These are phyloP conservation scores for Tridacna crocea DNA, from an alignment of 2,888 invertebrate genomes.

Conservation along the genomic window DNA sequence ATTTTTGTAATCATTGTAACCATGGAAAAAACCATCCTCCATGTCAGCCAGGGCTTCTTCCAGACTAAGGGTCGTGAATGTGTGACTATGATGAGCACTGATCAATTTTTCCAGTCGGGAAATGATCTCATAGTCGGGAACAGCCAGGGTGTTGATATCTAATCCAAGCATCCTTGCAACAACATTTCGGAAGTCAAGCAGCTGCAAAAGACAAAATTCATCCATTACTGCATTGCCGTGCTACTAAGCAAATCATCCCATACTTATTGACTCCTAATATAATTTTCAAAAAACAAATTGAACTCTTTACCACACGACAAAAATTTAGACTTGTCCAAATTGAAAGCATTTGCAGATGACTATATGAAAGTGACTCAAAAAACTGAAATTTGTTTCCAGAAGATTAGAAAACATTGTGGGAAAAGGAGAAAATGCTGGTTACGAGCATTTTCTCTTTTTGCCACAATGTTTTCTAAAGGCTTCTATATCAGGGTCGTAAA, in stretches of 20 bases:
- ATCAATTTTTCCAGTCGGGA: constrained; percentile 84
- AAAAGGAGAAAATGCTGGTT: neutral
- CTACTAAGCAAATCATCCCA: too few relatives aligned
- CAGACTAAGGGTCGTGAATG: constrained; percentile 78
- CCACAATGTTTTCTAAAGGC: neutral
- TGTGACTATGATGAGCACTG: constrained; percentile 81
- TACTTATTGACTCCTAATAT: too few relatives aligned
- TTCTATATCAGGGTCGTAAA: neutral
- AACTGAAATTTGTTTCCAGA: too few relatives aligned
- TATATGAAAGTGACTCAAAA: neutral
- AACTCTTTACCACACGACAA: neutral
- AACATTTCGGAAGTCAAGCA: constrained; percentile 84
- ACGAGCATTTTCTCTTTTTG: neutral
- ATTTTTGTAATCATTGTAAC: constrained; percentile 72
- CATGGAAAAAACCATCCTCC: constrained; percentile 79
- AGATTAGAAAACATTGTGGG: neutral
- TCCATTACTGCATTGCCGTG: too few relatives aligned
- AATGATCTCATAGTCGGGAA: constrained; percentile 85
- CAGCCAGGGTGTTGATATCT: constrained; percentile 83
- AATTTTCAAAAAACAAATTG: neutral
- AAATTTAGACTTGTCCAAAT: too few relatives aligned
- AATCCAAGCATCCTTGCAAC: constrained; percentile 84
- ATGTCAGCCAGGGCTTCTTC: constrained; percentile 81
- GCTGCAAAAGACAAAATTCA: constrained; percentile 72
- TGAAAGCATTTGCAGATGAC: neutral